Evolutionary conservation across 2,888 invertebrate species (phyloP).

Genomic region (Ophonus ardosiacus): DNA sequence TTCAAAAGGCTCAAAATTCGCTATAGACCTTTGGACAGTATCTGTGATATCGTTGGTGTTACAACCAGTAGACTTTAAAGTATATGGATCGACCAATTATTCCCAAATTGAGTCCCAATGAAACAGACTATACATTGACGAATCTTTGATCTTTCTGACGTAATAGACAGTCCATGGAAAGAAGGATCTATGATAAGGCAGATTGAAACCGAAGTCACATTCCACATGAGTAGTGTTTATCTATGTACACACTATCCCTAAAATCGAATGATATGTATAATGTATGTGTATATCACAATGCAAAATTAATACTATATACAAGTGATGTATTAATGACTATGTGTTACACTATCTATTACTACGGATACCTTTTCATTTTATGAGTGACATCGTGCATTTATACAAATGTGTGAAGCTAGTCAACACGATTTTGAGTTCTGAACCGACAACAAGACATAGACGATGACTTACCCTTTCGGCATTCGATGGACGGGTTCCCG

Average conservation of each 20-base stretch:
- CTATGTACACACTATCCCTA: not conserved
- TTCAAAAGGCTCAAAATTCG: too few species aligned
- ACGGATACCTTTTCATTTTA: slow-evolving; percentile 61
- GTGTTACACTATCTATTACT: slow-evolving; percentile 46
- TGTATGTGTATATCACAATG: slow-evolving; percentile 34
- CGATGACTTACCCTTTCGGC: slow-evolving; percentile 80
- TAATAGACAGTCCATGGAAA: not conserved
- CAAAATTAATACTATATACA: slow-evolving; percentile 59
- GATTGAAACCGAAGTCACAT: slow-evolving; percentile 82
- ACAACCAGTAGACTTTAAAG: too few species aligned
- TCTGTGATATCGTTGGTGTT: too few species aligned
- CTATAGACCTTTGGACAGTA: too few species aligned
- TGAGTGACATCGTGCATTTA: slow-evolving; percentile 60
- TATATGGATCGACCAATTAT: too few species aligned
- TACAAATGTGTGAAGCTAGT: slow-evolving; percentile 59
- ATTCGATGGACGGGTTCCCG: slow-evolving; percentile 85
- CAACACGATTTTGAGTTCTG: not conserved
- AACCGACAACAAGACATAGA: not conserved
- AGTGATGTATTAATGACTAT: slow-evolving; percentile 58
- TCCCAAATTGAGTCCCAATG: too few species aligned
- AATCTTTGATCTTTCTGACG: not conserved
- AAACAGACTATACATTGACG: not conserved
- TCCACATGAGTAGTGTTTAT: slow-evolving; percentile 76
- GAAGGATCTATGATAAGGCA: slow-evolving; percentile 75
- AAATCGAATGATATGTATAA: not conserved